Percentiles rank a stretch among this genome's conserved stretches.
Evolutionary conservation across 1,140 invertebrate species (phyloP).

Genomic region (Drosophila ananassae): DNA sequence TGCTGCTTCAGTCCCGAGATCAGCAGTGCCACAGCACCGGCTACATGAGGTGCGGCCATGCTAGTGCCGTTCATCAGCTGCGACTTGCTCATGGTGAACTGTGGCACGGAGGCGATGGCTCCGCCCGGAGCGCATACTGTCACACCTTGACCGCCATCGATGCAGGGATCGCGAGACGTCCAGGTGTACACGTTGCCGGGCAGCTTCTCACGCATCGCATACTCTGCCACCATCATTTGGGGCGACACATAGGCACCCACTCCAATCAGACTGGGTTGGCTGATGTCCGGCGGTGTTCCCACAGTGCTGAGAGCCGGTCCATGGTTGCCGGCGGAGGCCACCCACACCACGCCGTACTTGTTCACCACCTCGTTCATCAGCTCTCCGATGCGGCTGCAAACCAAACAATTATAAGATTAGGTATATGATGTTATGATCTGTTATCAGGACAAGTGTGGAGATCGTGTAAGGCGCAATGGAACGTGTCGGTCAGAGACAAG

Average conservation of each 20-base stretch:
- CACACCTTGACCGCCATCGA: conserved; percentile 95
- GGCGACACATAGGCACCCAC: conserved; percentile 98
- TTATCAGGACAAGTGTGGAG: background rate
- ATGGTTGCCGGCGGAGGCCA: conserved; percentile 96
- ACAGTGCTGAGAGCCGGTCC: conserved; percentile 93
- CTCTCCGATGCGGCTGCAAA: conserved; percentile 90
- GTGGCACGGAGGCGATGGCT: conserved; percentile 97
- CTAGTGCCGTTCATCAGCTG: conserved; percentile 98
- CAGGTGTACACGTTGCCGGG: conserved; percentile 96
- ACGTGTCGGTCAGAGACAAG: conserved; percentile 45
- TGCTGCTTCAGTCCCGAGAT: conserved; percentile 92
- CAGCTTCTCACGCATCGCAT: conserved; percentile 93
- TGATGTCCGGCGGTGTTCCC: conserved; percentile 95
- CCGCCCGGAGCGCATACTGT: conserved; percentile 97
- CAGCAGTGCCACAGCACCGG: conserved; percentile 90
- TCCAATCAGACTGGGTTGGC: conserved; percentile 92
- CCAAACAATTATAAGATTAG: background rate
- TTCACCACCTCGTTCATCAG: conserved; percentile 95
- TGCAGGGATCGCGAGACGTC: conserved; percentile 95
- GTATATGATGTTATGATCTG: background rate
- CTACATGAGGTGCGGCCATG: conserved; percentile 98
- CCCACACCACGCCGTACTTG: conserved; percentile 96
- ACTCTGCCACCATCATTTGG: conserved; percentile 98
- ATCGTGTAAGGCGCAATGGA: conserved; percentile 3
- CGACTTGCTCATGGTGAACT: conserved; percentile 93